Evolutionary conservation across 2,113 vertebrate genomes (phyloP).

Genomic region (Lampris megalopsis): DNA sequence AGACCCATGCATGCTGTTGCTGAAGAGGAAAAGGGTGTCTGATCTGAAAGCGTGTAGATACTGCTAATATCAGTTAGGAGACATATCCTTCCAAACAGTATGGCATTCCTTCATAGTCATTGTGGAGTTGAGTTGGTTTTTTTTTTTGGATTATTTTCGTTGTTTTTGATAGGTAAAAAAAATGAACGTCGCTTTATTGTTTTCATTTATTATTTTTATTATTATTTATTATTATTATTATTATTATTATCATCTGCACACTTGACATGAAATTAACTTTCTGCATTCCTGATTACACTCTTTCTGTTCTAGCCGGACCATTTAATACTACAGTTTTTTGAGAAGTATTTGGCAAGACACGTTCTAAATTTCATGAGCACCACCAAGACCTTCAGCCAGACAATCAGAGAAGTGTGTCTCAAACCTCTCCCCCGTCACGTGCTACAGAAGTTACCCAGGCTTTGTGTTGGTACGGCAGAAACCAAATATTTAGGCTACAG

Average conservation of each 20-base stretch:
- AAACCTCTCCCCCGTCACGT: constrained; percentile 25
- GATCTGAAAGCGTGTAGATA: constrained; percentile 70
- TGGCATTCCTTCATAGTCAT: constrained; percentile 27
- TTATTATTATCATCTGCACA: constrained; percentile 5
- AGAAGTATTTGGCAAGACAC: neutral
- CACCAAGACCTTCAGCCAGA: constrained; percentile 48
- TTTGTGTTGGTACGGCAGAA: constrained; percentile 24
- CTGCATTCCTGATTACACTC: neutral
- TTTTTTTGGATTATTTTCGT: constrained; percentile 32
- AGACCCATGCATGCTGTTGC: constrained; percentile 71
- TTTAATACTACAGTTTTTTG: neutral
- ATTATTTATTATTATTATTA: constrained; percentile 26
- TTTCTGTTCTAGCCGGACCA: constrained; percentile 10
- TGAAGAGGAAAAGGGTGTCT: constrained; percentile 57
- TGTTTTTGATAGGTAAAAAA: constrained; percentile 24
- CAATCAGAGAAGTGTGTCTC: constrained; percentile 58
- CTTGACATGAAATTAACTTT: constrained; percentile 9
- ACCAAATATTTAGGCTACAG: constrained; percentile 2
- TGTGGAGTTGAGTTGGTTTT: constrained; percentile 1
- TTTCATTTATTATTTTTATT: neutral
- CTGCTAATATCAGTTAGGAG: constrained; percentile 40
- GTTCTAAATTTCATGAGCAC: constrained; percentile 25
- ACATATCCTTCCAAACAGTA: constrained; percentile 47
- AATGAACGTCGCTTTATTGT: constrained; percentile 6
- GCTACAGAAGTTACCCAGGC: constrained; percentile 30